Evolutionary conservation across 2,888 invertebrate species (phyloP), one percentile per base, ranked within the genome.

Genomic region (Dynastes hyllus): DNA sequence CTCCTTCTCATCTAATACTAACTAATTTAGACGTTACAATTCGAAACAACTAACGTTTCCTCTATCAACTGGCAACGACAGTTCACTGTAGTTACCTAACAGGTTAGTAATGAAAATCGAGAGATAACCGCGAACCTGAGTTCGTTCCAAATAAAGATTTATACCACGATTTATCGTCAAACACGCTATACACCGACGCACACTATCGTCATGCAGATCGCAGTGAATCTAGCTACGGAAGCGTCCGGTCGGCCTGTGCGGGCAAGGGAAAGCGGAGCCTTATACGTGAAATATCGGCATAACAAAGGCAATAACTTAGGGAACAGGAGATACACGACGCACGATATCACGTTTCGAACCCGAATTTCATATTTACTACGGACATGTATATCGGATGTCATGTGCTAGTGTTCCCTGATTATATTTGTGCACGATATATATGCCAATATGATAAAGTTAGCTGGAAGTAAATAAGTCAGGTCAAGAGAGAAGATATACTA

Each of bases 361-460:
- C 55, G 16, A 58, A 58, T 58, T 37, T 58, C 55, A 58, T 58
- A 58, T 58, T 58, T 16, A 8, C n/a, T 55, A 55, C 2, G 11
- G 45, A 45, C 32, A 37, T 37, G 32, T 45, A 11, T 45, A 45
- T 58, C 9, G 16, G 55, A 58, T 9, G 22, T 45, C 45, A 55
- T 55, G 55, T 58, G 55, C 55, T 58, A 37, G 22, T 4, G 16
- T 16, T 53, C 22, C 6, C 8, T 22, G 22, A n/a, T 67, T 40
- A 8, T 63, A 32, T 45, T 22, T 40, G 9, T 32, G 58, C n/a
- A 16, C n/a, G n/a, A 40, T 66, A 66, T 16, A 66, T n/a, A n/a
- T 45, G 66, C 22, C 66, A 45, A 67, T 67, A 67, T 50, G 66
- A 67, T 67, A 67, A 67, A 45, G 66, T 40, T n/a, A 22, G 40